These are phyloP conservation scores for Rhabdophis nuchalis DNA, from an alignment of 2,797 vertebrate genomes.

Conservation along the genomic window DNA sequence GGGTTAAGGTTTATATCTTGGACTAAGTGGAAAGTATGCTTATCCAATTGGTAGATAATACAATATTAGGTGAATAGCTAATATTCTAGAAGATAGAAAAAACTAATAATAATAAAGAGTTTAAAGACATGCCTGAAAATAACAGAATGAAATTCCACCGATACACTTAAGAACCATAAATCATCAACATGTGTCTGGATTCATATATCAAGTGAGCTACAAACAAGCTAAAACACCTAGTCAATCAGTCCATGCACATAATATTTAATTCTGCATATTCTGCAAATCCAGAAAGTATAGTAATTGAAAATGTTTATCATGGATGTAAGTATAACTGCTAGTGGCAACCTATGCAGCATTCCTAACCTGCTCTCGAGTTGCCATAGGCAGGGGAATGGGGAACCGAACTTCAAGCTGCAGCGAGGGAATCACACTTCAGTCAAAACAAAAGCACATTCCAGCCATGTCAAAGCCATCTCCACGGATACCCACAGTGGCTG, in stretches of 20 bases:
- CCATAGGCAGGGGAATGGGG: too few species aligned
- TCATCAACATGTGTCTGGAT: not conserved
- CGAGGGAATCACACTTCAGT: too few species aligned
- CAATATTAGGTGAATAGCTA: not conserved
- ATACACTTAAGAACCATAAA: not conserved
- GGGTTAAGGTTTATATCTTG: not conserved
- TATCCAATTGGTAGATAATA: not conserved
- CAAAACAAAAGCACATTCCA: too few species aligned
- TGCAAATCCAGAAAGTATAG: not conserved
- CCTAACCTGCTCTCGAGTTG: too few species aligned
- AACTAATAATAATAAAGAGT: not conserved
- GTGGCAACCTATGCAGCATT: too few species aligned
- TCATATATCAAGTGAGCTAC: not conserved
- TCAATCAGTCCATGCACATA: not conserved
- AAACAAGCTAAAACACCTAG: not conserved
- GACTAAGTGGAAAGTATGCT: not conserved
- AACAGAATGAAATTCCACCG: not conserved
- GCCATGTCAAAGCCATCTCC: too few species aligned
- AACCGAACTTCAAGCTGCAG: too few species aligned
- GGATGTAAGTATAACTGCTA: not conserved
- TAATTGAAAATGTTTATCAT: not conserved
- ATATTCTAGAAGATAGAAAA: not conserved
- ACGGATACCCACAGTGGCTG: too few species aligned
- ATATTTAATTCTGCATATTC: not conserved
- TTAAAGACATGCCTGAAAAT: not conserved